Conservation (phyloP, 2,888 invertebrate genomes). For the Dryobotodes eremita region DNA sequence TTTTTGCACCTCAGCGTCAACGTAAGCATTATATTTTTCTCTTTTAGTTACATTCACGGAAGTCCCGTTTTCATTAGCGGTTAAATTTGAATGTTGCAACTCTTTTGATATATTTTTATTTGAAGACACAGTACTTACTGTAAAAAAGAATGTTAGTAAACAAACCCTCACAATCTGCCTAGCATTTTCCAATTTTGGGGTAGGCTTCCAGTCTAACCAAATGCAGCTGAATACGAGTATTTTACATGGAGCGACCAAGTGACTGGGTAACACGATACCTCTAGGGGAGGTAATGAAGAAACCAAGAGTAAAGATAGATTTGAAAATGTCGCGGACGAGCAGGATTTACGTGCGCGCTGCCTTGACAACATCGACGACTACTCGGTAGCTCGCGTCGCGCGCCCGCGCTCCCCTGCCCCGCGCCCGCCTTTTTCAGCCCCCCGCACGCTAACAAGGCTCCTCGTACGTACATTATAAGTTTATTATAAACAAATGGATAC, state of each 20-base stretch:
- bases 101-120: background rate
- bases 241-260: background rate
- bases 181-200: background rate
- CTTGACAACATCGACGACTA: too few species aligned
- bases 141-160: constrained; percentile 3
- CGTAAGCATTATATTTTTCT: background rate
- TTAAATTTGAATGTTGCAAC: background rate
- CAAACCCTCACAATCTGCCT: background rate
- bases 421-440: too few species aligned
- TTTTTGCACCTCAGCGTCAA: background rate
- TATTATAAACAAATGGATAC: too few species aligned
- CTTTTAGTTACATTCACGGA: background rate
- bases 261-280: background rate
- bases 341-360: too few species aligned
- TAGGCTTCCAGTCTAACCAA: background rate
- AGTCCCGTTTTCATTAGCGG: background rate
- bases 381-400: too few species aligned
- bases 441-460: too few species aligned
- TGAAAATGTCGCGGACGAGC: too few species aligned
- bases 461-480: too few species aligned
- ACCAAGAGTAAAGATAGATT: too few species aligned
- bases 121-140: constrained; percentile 12
- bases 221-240: too few species aligned
- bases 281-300: too few species aligned
- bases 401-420: too few species aligned